Percentiles rank a stretch among this genome's conserved stretches.
These are phyloP conservation scores for Phocides pigmalion DNA, from an alignment of 1,140 invertebrate species.

Conservation along the genomic window DNA sequence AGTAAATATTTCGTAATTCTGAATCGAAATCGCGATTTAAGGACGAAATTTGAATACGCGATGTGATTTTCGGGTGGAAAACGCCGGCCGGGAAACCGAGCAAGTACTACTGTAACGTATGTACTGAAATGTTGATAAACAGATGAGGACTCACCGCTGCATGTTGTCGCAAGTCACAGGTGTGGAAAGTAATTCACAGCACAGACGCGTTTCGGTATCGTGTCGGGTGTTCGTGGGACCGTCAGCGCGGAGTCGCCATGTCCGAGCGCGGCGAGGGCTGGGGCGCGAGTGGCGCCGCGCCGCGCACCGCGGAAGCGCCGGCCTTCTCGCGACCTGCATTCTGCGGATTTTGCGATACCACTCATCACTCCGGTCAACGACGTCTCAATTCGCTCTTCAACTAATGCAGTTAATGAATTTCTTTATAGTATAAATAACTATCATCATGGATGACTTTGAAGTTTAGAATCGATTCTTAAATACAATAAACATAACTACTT, in stretches of 20 bases:
- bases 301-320: conserved; percentile 45
- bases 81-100: conserved; percentile 32
- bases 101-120: not conserved
- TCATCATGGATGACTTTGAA: not conserved
- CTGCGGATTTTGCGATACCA: conserved; percentile 53
- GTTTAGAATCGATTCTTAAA: not conserved
- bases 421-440: not conserved
- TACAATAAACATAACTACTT: conserved; percentile 25
- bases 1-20: conserved; percentile 19
- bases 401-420: conserved; percentile 21
- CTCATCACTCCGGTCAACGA: conserved; percentile 52
- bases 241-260: conserved; percentile 44
- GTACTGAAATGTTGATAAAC: conserved; percentile 17
- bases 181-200: conserved; percentile 45
- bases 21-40: conserved; percentile 8
- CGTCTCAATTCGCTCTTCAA: conserved; percentile 42
- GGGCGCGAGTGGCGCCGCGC: conserved; percentile 52
- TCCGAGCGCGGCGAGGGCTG: conserved; percentile 49
- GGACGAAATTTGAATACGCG: conserved; percentile 9
- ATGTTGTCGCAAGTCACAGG: conserved; percentile 41
- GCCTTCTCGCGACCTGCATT: conserved; percentile 53
- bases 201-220: conserved; percentile 41
- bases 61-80: conserved; percentile 42
- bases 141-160: conserved; percentile 47
- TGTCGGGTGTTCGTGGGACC: conserved; percentile 43